Base-by-base conservation (phyloP, 2,113 vertebrate species). In the Nothoprocta perdicaria region DNA sequence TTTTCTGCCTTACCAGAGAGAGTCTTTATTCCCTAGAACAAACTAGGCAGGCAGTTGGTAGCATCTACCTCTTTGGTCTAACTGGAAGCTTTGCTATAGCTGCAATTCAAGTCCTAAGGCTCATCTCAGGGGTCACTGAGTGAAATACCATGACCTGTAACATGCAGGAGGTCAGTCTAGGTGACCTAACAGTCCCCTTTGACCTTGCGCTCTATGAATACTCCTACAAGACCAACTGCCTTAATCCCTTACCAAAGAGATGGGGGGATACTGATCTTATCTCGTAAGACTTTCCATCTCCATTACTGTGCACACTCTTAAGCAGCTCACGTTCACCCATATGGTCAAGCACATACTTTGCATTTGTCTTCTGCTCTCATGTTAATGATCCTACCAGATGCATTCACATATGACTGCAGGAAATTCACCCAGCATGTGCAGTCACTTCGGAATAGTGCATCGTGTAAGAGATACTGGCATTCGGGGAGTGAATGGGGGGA, bases 381-480 rank as follows among this genome's bases (percentile, higher is more conserved):
- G 94, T 96, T 96, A 95, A 93, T 91, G 95, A 96, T 96, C 95
- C 94, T 75, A 72, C 94, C 95, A 96, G 96, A 95, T 94, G 94
- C 82, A 96, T 80, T 91, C 87, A 31, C 91, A 91, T 77, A 50
- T 9, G 74, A 89, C 81, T 89, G 88, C 78, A 95, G 90, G 92
- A 96, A 85, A 96, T 86, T 95, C 87, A 92, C 62, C 69, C 94
- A 89, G 91, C 80, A 33, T 3, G 76, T 75, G 84, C 66, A 86
- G 91, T 71, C 24, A 41, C 83, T 94, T 86, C 16, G 66, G 91
- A 94, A 79, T 27, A 46, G 57, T 75, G 77, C 76, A 38, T 62
- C 0, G 23, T 79, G 94, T 75, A 83, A 94, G 92, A 86, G 82
- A 93, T 52, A 89, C 73, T 0, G 1, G 29, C 76, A 91, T 53